Conservation (phyloP, 1,140 invertebrate genomes). For the Andricus grossulariae region DNA sequence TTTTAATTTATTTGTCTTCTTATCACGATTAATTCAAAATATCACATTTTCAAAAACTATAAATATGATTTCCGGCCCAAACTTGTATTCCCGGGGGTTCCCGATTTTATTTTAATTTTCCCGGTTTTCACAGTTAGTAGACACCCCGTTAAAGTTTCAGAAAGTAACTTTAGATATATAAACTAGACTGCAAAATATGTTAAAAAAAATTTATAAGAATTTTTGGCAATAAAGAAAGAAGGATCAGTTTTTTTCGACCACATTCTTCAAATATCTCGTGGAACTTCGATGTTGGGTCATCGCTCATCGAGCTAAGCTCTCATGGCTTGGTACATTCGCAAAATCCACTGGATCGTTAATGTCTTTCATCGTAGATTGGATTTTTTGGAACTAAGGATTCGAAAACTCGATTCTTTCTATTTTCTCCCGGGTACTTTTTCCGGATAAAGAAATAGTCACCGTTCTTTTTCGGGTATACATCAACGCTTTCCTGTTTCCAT, state of each 20-base stretch:
- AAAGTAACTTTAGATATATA: neutral
- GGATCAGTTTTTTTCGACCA: neutral
- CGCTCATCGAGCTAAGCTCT: conserved; percentile 21
- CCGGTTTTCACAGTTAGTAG: too few relatives aligned
- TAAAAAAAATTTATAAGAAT: neutral
- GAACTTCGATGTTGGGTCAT: conserved; percentile 24
- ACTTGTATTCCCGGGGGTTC: too few relatives aligned
- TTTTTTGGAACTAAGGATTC: conserved; percentile 13
- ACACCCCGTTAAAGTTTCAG: neutral
- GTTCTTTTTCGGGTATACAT: neutral
- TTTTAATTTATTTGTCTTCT: too few relatives aligned
- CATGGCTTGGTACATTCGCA: conserved; percentile 8
- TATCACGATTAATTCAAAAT: too few relatives aligned
- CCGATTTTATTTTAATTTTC: too few relatives aligned
- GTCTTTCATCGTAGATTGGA: conserved; percentile 26
- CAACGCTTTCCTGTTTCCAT: neutral
- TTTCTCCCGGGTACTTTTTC: neutral
- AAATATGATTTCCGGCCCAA: too few relatives aligned
- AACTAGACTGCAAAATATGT: neutral
- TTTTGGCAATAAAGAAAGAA: neutral
- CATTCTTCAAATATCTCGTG: neutral
- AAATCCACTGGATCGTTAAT: conserved; percentile 14
- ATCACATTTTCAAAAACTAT: too few relatives aligned
- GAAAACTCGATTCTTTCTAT: neutral
- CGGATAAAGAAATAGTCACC: neutral